Percentiles rank a stretch among this genome's conserved stretches.
Evolutionary conservation across 2,113 vertebrate species (phyloP).

Genomic region (Potamarius usumacintae): DNA sequence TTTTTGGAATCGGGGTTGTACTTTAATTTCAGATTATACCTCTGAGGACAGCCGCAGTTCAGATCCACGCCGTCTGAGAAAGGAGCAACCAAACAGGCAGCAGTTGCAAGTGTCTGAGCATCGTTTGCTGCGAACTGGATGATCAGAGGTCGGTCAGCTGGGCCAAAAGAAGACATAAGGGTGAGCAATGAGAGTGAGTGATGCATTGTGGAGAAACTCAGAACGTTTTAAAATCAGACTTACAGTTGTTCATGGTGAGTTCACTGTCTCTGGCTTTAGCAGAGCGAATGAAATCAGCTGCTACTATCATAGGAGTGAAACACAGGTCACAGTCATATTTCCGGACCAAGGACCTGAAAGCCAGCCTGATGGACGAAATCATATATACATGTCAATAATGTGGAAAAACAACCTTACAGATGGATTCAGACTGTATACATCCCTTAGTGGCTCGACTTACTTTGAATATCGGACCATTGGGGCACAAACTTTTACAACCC

Average conservation of each 20-base stretch:
- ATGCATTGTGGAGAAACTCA: neutral
- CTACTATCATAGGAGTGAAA: slow-evolving; percentile 97
- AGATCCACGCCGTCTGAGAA: slow-evolving; percentile 94
- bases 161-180: slow-evolving; percentile 46
- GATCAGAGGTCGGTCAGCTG: slow-evolving; percentile 90
- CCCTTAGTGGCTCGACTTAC: slow-evolving; percentile 71
- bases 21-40: slow-evolving; percentile 58
- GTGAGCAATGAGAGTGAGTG: neutral
- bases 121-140: slow-evolving; percentile 95
- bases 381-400: neutral
- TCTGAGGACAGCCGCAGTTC: slow-evolving; percentile 97
- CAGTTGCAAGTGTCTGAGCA: slow-evolving; percentile 87
- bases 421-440: neutral
- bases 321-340: slow-evolving; percentile 92
- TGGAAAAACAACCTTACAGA: neutral
- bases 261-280: slow-evolving; percentile 95
- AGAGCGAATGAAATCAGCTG: slow-evolving; percentile 90
- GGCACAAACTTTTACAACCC: slow-evolving; percentile 86
- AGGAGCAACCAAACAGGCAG: slow-evolving; percentile 82
- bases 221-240: slow-evolving; percentile 27
- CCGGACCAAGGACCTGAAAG: slow-evolving; percentile 91
- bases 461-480: slow-evolving; percentile 99
- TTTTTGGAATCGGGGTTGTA: too few relatives aligned
- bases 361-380: slow-evolving; percentile 73
- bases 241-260: slow-evolving; percentile 92